phyloP scores from a whole-genome alignment of 64 coral and sea anemone genomes.

The Orbicella faveolata region DNA sequence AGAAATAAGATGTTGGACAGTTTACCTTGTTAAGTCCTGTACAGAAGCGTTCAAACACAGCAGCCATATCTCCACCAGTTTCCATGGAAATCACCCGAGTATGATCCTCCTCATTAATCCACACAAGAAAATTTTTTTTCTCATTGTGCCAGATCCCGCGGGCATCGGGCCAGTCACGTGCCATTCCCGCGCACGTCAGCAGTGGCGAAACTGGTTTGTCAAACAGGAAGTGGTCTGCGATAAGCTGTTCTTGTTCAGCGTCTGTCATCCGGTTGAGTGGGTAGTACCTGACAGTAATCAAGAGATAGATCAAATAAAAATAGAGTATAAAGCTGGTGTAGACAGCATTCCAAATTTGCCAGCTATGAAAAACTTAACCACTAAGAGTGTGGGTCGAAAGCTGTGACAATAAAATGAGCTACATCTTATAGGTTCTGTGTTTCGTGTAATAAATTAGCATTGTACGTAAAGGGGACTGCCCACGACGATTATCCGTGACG shows the following conservation, averaged over 20 bases:
- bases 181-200: constrained; percentile 69
- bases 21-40: constrained; percentile 67
- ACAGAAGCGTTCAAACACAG: constrained; percentile 66
- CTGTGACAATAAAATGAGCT: too few species aligned
- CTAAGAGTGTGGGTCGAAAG: too few species aligned
- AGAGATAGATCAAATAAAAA: neutral
- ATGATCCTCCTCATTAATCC: constrained; percentile 78
- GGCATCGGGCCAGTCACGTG: constrained; percentile 72
- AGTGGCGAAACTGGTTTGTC: constrained; percentile 75
- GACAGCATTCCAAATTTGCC: too few species aligned
- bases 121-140: constrained; percentile 75
- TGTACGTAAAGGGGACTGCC: too few species aligned
- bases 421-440: too few species aligned
- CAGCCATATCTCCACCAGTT: constrained; percentile 68
- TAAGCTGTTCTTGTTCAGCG: constrained; percentile 72
- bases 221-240: constrained; percentile 73
- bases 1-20: neutral
- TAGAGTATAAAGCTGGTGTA: too few species aligned
- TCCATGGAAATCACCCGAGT: constrained; percentile 68
- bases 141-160: constrained; percentile 76
- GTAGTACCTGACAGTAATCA: constrained; percentile 41
- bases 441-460: too few species aligned
- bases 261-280: constrained; percentile 78
- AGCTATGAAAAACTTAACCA: too few species aligned
- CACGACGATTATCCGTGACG: too few species aligned